Evolutionary conservation across 2,888 invertebrate species (phyloP), one percentile per base, ranked within the genome.

Genomic region (Graphium colonna): DNA sequence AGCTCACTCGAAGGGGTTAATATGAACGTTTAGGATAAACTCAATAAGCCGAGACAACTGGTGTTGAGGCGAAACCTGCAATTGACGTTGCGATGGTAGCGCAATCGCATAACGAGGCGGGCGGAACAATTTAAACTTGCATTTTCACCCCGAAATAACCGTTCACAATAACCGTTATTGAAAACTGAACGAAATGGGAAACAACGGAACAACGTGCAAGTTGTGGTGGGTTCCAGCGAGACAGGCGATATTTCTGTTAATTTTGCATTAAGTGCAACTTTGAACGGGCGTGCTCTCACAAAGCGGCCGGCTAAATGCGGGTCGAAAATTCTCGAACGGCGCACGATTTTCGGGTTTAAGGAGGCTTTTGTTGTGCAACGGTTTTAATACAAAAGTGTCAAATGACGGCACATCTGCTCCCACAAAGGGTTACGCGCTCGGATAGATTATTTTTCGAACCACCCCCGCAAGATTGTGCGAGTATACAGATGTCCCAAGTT

Each of bases 301-400:
- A 79, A 79, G 76, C 75, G 62, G 69, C 73, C 75, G 75, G 79
- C 79, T 75, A 75, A 81, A 88, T 89, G 85, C 88, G 88, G 89
- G 88, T 79, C 68, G 79, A 79, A 78, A 78, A 79, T 81, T 77
- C n/a, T 77, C 77, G 77, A 81, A 76, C 83, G 82, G 74, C 82
- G 81, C 77, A 87, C 86, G 84, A 82, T 86, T 87, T 88, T 87
- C 83, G 86, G 83, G 79, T 80, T 83, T 81, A 87, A 87, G 87
- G 84, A 79, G 81, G 79, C 83, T 82, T 82, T 89, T 89, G 88
- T 88, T 87, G 89, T 89, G 88, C 89, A 89, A 89, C 83, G 83
- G 82, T 82, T 83, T n/a, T 89, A 88, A 87, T 89, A 89, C 89
- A 89, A 87, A 89, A 89, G 89, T 89, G 89, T 89, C 88, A 85